Evolutionary conservation across 2,888 invertebrate species (phyloP).

Genomic region (Automeris io): DNA sequence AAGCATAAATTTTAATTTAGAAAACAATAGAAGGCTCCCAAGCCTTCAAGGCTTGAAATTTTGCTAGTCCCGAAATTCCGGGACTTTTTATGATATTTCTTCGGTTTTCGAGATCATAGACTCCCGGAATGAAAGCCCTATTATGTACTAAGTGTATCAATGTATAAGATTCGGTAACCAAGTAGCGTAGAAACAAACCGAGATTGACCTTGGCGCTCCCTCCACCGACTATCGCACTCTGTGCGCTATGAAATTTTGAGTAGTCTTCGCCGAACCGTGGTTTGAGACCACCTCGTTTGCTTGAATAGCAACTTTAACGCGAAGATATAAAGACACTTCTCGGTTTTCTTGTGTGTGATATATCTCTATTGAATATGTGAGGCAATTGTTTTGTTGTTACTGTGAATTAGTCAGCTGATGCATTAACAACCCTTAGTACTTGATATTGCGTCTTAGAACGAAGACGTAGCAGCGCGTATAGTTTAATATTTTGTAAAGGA

Average conservation of each 20-base stretch:
- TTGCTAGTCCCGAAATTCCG: too few relatives aligned
- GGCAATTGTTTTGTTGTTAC: conserved; percentile 60
- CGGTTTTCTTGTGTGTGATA: conserved; percentile 23
- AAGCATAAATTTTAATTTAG: too few relatives aligned
- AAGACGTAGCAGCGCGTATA: conserved; percentile 50
- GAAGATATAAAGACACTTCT: conserved; percentile 34
- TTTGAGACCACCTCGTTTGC: conserved; percentile 47
- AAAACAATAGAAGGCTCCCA: too few relatives aligned
- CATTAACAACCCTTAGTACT: conserved; percentile 50
- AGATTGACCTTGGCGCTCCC: conserved; percentile 66
- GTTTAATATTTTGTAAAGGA: too few relatives aligned
- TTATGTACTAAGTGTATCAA: too few relatives aligned
- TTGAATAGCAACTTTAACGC: conserved; percentile 35
- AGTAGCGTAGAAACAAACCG: conserved; percentile 63
- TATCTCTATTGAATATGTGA: conserved; percentile 18
- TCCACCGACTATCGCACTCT: conserved; percentile 38
- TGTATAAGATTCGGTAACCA: conserved; percentile 34
- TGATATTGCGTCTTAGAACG: conserved; percentile 37
- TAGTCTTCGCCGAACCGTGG: conserved; percentile 61
- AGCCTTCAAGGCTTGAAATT: too few relatives aligned
- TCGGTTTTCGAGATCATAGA: too few relatives aligned
- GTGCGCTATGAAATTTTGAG: conserved; percentile 59
- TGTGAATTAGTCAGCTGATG: conserved; percentile 72
- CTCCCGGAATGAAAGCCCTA: too few relatives aligned
- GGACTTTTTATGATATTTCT: too few relatives aligned